Percentiles rank a stretch among this genome's conserved stretches.
phyloP scores from a whole-genome alignment of 2,113 vertebrate genomes.

The Polypterus bichir region DNA sequence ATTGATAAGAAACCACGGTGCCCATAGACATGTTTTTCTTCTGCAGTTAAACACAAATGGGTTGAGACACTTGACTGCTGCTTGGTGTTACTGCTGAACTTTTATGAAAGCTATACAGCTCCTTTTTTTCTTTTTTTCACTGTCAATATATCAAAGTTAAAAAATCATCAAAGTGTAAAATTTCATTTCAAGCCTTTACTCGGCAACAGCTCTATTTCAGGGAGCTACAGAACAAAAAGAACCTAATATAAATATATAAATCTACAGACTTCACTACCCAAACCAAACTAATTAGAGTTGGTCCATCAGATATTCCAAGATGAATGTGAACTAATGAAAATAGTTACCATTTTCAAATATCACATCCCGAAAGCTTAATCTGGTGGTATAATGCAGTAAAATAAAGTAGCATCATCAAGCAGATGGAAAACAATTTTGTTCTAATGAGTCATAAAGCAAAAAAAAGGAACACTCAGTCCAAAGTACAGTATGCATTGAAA shows the following conservation, averaged over 20 bases:
- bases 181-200: slow-evolving; percentile 75
- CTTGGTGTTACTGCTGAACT: slow-evolving; percentile 68
- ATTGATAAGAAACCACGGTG: slow-evolving; percentile 76
- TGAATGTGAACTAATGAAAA: slow-evolving; percentile 40
- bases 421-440: not conserved
- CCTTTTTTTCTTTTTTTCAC: slow-evolving; percentile 61
- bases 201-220: slow-evolving; percentile 61
- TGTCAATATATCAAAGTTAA: slow-evolving; percentile 95
- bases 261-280: slow-evolving; percentile 29
- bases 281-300: slow-evolving; percentile 36
- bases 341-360: slow-evolving; percentile 31
- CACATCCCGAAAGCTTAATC: not conserved
- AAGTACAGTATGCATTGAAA: too few species aligned
- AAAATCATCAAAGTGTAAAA: slow-evolving; percentile 87
- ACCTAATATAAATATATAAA: slow-evolving; percentile 38
- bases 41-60: slow-evolving; percentile 90
- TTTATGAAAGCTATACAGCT: slow-evolving; percentile 72
- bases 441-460: too few species aligned
- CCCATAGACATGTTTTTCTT: slow-evolving; percentile 81
- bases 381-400: not conserved
- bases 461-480: too few species aligned
- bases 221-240: slow-evolving; percentile 65
- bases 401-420: not conserved
- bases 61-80: slow-evolving; percentile 81
- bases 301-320: slow-evolving; percentile 25